Base-by-base conservation (phyloP, 2,888 invertebrate genomes). In the Tetragonula carbonaria region DNA sequence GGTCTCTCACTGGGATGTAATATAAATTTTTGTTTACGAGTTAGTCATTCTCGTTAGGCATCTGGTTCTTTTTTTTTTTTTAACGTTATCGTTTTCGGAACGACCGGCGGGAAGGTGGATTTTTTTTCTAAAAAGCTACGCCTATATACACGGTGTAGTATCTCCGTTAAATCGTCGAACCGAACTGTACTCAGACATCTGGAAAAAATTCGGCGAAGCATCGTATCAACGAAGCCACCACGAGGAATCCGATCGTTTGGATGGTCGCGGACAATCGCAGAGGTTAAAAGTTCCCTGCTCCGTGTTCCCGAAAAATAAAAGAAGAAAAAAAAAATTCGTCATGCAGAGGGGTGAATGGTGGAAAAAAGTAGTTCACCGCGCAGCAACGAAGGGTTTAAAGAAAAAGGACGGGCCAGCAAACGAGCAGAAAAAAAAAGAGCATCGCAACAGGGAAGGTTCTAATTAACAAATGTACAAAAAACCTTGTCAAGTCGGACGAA, bases 391-490 rank as follows among this genome's bases (percentile, higher is more conserved):
- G 63, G 82, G 62, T 68, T 78, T 78, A 72, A 81, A 80, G 71
- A 63, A 71, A 78, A 81, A 73, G 63, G 53, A 63, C 63, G 45
- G 82, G 55, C 50, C 55, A 55, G 75, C 80, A 80, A 80, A 80
- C 75, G 78, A 59, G 65, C 38, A 38, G 33, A 74, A 83, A 74
- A 85, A 71, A 72, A 74, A 82, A 68, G 68, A 80, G 73, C 78
- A 76, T 75, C 74, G 74, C 78, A 67, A 68, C 65, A 23, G 45
- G 67, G 62, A 45, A 77, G 72, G 77, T 78, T 28, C 80, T 80
- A 80, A 80, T 85, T 85, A 85, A 85, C 84, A 80, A 84, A 85
- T 74, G 85, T 78, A 84, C 80, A 84, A 80, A 84, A 80, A 84
- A 85, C 80, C 80, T 80, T 74, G 84, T 84, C 84, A 84, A 80